These are phyloP conservation scores for Aspidiotus rigidus DNA, from an alignment of 2,888 invertebrate species.

Conservation along the genomic window DNA sequence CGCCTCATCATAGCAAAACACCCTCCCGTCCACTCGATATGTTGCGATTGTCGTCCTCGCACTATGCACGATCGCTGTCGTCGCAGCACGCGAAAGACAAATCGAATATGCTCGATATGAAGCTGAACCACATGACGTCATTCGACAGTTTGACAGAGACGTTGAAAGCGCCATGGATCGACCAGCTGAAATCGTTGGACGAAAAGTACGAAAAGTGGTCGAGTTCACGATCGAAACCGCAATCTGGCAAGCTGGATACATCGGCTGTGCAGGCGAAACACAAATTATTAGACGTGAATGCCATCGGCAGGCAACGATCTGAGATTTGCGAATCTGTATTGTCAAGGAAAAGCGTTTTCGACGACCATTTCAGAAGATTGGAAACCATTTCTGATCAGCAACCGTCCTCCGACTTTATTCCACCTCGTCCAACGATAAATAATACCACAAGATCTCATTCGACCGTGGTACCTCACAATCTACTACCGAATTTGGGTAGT, in stretches of 20 bases:
- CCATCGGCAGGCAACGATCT: conserved; percentile 58
- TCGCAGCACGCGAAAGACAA: conserved; percentile 34
- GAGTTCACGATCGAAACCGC: conserved; percentile 44
- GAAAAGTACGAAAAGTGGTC: conserved; percentile 90
- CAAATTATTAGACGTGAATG: conserved; percentile 67
- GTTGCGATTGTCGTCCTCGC: conserved; percentile 52
- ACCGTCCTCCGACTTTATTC: conserved; percentile 54
- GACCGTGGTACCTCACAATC: background rate
- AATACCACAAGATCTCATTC: conserved; percentile 25
- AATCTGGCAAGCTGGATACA: conserved; percentile 38
- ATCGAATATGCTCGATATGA: conserved; percentile 23
- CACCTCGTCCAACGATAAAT: conserved; percentile 35
- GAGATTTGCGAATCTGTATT: conserved; percentile 87
- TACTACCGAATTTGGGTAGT: conserved; percentile 29
- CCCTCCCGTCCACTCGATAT: conserved; percentile 75
- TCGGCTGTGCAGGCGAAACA: conserved; percentile 53
- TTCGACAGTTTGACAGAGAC: conserved; percentile 24
- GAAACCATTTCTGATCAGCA: conserved; percentile 79
- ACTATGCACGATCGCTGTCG: conserved; percentile 44
- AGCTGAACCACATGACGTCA: conserved; percentile 22
- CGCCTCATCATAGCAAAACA: conserved; percentile 45
- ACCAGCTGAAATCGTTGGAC: conserved; percentile 69
- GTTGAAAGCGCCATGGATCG: conserved; percentile 31
- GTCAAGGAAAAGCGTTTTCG: conserved; percentile 87
- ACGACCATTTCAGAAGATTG: conserved; percentile 86